Conservation (phyloP, 2,113 vertebrate genomes). For the Bambusicola thoracicus region DNA sequence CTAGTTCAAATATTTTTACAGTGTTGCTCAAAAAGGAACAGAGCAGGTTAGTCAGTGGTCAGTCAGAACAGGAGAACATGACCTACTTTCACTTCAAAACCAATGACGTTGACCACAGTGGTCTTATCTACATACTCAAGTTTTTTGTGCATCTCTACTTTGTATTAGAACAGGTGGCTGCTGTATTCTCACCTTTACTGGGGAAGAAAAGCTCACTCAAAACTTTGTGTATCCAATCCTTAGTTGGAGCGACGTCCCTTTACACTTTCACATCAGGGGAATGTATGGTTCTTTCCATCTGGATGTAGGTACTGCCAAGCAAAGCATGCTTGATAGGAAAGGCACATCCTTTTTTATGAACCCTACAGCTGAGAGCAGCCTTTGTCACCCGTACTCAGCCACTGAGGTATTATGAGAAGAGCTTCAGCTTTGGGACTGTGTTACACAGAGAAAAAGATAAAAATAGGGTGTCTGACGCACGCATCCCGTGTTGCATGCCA, state of each 20-base stretch:
- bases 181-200: not conserved
- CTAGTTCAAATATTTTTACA: not conserved
- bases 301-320: not conserved
- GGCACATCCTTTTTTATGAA: not conserved
- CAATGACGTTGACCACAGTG: not conserved
- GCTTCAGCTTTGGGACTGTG: constrained; percentile 18
- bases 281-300: not conserved
- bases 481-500: constrained; percentile 44
- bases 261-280: not conserved
- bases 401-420: constrained; percentile 3
- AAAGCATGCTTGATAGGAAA: not conserved
- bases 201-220: not conserved
- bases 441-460: constrained; percentile 69
- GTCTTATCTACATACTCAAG: not conserved
- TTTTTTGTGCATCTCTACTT: not conserved
- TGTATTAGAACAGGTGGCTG: not conserved
- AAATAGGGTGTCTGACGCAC: constrained; percentile 72
- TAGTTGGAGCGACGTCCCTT: not conserved
- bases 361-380: not conserved
- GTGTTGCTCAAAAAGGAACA: not conserved
- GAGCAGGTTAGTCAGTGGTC: not conserved
- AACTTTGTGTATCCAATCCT: not conserved
- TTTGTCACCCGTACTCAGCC: not conserved
- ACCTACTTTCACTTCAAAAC: constrained; percentile 8
- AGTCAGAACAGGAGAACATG: not conserved